phyloP scores from a whole-genome alignment of 2,113 vertebrate genomes.

The Cavia aperea region DNA sequence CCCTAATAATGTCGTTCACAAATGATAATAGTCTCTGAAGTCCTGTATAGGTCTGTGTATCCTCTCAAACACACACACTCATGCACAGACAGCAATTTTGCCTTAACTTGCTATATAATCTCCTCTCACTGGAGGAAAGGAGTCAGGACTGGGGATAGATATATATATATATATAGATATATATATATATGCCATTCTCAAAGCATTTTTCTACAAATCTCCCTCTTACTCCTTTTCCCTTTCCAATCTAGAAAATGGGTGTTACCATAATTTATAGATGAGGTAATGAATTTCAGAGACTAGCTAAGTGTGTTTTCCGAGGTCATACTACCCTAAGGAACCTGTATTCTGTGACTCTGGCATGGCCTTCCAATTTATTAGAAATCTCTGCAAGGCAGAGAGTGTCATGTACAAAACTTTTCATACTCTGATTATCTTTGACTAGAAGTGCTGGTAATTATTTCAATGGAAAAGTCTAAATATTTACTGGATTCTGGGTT shows the following conservation, averaged over 20 bases:
- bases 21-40: constrained; percentile 9
- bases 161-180: neutral
- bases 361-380: neutral
- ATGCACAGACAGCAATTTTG: neutral
- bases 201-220: constrained; percentile 13
- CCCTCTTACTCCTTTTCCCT: neutral
- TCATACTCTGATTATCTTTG: neutral
- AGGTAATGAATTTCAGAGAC: constrained; percentile 24
- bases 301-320: constrained; percentile 28
- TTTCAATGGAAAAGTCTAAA: constrained; percentile 19
- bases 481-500: constrained; percentile 32
- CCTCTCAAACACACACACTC: neutral
- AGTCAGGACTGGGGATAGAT: neutral
- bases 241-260: neutral
- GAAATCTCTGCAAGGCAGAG: neutral
- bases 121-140: neutral
- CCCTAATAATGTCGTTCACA: neutral
- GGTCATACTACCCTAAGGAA: neutral
- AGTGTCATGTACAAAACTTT: neutral
- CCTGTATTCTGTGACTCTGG: neutral
- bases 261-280: neutral
- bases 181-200: neutral
- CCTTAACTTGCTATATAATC: neutral
- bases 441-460: constrained; percentile 7
- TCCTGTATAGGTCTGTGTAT: neutral